Conservation (phyloP, 2,113 vertebrate genomes). For the Thinocorus orbignyianus region DNA sequence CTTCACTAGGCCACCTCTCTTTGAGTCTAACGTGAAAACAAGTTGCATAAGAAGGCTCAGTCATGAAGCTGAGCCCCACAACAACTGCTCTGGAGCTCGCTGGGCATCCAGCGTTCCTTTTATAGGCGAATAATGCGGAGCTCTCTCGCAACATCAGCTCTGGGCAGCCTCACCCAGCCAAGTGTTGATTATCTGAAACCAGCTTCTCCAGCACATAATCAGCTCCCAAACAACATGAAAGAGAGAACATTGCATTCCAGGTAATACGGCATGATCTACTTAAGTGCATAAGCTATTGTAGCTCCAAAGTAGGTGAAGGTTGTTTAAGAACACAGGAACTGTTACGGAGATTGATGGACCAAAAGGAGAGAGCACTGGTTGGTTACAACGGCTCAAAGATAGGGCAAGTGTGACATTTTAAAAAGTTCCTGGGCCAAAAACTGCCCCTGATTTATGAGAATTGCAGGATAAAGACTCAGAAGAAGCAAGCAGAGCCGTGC, state of each 20-base stretch:
- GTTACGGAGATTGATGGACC: background rate
- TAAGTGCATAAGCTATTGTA: slow-evolving; percentile 13
- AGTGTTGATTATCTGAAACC: slow-evolving; percentile 39
- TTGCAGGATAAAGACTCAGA: background rate
- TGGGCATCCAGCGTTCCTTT: slow-evolving; percentile 65
- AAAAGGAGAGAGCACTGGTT: background rate
- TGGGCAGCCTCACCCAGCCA: background rate
- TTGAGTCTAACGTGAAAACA: slow-evolving; percentile 54
- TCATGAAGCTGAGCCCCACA: slow-evolving; percentile 33
- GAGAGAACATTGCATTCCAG: background rate
- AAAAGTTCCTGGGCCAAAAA: background rate
- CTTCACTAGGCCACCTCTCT: background rate
- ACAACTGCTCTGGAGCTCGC: slow-evolving; percentile 68
- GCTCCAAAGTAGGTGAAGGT: slow-evolving; percentile 52
- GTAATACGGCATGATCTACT: slow-evolving; percentile 11
- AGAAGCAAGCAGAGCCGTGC: background rate
- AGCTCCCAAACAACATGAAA: background rate
- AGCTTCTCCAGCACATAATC: slow-evolving; percentile 1
- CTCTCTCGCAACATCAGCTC: slow-evolving; percentile 19
- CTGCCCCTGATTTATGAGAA: background rate
- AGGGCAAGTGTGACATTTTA: background rate
- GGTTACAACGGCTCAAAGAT: background rate
- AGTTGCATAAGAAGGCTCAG: slow-evolving; percentile 37
- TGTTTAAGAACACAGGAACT: background rate
- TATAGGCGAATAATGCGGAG: slow-evolving; percentile 69